Percentiles rank a stretch among this genome's conserved stretches.
phyloP scores from a whole-genome alignment of 2,888 invertebrate genomes.

The Copidosoma aretas region DNA sequence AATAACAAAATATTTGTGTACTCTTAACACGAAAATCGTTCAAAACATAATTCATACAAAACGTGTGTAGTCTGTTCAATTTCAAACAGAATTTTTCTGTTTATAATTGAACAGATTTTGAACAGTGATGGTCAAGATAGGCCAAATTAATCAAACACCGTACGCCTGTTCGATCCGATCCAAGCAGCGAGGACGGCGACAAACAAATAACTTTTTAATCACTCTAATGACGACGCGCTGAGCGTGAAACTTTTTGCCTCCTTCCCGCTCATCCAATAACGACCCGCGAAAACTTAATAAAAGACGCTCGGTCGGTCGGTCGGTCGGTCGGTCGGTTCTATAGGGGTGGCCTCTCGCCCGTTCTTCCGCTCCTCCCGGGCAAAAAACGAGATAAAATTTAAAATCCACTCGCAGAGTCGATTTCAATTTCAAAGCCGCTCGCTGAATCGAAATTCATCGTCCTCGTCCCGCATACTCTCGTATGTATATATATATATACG shows the following conservation, averaged over 20 bases:
- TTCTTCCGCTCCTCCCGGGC: too few species aligned
- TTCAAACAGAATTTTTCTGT: too few species aligned
- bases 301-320: background rate
- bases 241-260: background rate
- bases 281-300: background rate
- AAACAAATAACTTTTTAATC: background rate
- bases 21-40: too few species aligned
- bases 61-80: too few species aligned
- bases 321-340: background rate
- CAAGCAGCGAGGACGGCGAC: background rate
- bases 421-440: constrained; percentile 28
- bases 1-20: too few species aligned
- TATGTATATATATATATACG: constrained; percentile 14
- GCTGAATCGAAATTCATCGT: constrained; percentile 30
- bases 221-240: background rate
- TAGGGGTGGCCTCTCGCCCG: background rate
- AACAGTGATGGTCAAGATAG: too few species aligned
- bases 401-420: constrained; percentile 19
- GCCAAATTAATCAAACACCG: too few species aligned
- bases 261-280: background rate
- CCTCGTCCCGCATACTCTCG: constrained; percentile 7
- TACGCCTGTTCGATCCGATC: too few species aligned
- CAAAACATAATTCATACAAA: too few species aligned
- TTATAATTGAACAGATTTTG: too few species aligned
- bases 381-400: constrained; percentile 6